Evolutionary conservation across 2,797 vertebrate species (phyloP), one percentile per base, ranked within the genome.

Genomic region (Dicrostonyx torquatus): DNA sequence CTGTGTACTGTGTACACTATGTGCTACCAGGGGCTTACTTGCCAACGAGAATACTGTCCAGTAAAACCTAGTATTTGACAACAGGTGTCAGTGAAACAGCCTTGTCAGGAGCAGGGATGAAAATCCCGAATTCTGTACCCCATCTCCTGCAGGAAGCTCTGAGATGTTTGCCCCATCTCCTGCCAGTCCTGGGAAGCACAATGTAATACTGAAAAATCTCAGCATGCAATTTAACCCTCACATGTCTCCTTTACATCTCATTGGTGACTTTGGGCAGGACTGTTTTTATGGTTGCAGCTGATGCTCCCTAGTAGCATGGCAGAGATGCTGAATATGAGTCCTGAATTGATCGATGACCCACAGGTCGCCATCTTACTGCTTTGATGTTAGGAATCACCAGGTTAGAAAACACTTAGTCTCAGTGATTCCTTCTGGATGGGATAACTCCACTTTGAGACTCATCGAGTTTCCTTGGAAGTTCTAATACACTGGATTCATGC

Each of bases 391-490:
- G 10, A 58, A 76, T 0, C 58, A 64, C 11, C 9, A 55, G 53
- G 4, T 62, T 58, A 43, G 31, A 3, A 58, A 73, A 6, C 8
- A 1, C 18, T 68, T 7, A 48, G 31, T 1, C 18, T 77, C 26
- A 34, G 50, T 15, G 62, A 43, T 5, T 29, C 22, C 34, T 88
- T 80, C 31, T 14, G 14, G 1, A 0, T 4, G 29, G 20, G 17
- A 70, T n/a, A 55, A 92, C 1, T 6, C 4, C 40, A 24, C 20
- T 7, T 6, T 0, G 15, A 45, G 37, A 24, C 29, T 68, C 24
- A 14, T 45, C 43, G 4, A 24, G 6, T 83, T 80, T 50, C 85
- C 68, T 43, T 40, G 26, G 48, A 95, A 95, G 75, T 90, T 79
- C n/a, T 82, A 64, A 43, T 34, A 78, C 12, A 6, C 43, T 20